These are phyloP conservation scores for Stenichneumon culpator DNA, from an alignment of 2,888 invertebrate genomes.

Conservation along the genomic window DNA sequence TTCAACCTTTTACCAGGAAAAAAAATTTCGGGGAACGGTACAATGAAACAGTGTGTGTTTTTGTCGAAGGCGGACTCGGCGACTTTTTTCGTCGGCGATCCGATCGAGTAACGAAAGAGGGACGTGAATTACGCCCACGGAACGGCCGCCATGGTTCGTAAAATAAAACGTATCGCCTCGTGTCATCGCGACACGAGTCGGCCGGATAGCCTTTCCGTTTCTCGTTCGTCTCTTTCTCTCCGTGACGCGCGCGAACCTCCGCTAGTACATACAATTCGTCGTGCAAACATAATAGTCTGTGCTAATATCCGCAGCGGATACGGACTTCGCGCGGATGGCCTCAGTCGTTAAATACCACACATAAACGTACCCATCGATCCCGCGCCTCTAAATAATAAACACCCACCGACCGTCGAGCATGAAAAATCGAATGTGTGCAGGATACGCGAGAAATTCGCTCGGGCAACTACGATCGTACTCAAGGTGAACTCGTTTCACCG, in stretches of 20 bases:
- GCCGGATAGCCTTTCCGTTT: conserved; percentile 16
- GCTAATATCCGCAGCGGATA: conserved; percentile 43
- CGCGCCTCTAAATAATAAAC: conserved; percentile 32
- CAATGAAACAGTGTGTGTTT: background rate
- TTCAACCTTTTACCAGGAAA: conserved; percentile 3
- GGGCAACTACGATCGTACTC: background rate
- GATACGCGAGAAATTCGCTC: background rate
- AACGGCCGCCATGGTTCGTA: background rate
- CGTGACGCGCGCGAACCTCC: background rate
- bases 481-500: conserved; percentile 60
- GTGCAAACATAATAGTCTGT: conserved; percentile 7
- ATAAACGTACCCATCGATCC: conserved; percentile 13
- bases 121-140: conserved; percentile 25
- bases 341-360: background rate
- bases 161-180: conserved; percentile 33
- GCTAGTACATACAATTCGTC: background rate
- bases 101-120: conserved; percentile 17
- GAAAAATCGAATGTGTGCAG: conserved; percentile 14
- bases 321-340: conserved; percentile 12
- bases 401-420: conserved; percentile 9
- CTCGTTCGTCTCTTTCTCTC: background rate
- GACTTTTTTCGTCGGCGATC: conserved; percentile 18
- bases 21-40: background rate
- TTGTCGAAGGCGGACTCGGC: background rate
- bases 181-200: conserved; percentile 20